Evolutionary conservation across 2,888 invertebrate genomes (phyloP), one percentile per base, ranked within the genome.

Genomic region (Ptychoptera contaminata): DNA sequence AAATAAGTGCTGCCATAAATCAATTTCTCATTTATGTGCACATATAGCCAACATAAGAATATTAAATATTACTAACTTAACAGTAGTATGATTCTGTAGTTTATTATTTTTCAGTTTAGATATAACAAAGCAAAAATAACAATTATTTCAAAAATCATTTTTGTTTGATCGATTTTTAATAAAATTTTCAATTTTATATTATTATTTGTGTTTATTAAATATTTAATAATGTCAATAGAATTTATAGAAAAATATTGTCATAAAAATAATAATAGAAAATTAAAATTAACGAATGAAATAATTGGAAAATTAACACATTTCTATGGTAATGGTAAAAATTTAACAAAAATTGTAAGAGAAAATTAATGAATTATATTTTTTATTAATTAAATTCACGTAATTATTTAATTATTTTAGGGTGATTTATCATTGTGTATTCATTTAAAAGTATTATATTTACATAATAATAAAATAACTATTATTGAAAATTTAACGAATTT

Each of bases 381-480:
- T 23, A 23, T 5, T 23, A 23, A 23, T 23, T 23, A 23, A 23
- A 23, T 23, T 7, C 7, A 5, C 7, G 3, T 23, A 23, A 14
- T 37, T 8, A 16, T 15, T 50, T 34, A 44, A 46, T 45, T 46
- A 48, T 40, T 31, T 38, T 52, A 67, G 64, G 61, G 58, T 16
- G 58, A 65, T 49, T 53, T 68, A 16, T 55, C 58, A 11, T 48
- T 52, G 31, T 67, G 61, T 38, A 57, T 55, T 51, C 71, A 72
- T 40, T 61, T 85, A 37, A 68, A 72, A 15, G 73, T 77, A 50
- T 69, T 82, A 14, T 91, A 81, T 64, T 70, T 84, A 36, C 91
- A 87, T 57, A 82, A 82, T 56, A 94, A 93, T 60, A 73, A 74
- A 53, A 78, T 94, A 51, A 62, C 71, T 1, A 76, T 75, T 58